These are phyloP conservation scores for Eutolmus rufibarbis DNA, from an alignment of 2,888 invertebrate species.

Conservation along the genomic window DNA sequence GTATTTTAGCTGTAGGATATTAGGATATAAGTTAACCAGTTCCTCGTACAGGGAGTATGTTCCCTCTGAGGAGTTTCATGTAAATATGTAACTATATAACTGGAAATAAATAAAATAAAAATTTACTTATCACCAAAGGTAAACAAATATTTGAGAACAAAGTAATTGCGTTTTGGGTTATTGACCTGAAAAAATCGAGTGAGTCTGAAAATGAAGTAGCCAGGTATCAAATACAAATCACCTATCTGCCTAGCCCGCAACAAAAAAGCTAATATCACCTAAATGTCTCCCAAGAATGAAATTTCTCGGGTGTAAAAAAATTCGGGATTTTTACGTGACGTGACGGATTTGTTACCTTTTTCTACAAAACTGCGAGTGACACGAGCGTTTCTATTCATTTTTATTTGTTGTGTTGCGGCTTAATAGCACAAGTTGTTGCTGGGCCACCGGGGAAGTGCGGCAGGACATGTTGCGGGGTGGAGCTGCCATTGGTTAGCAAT, in stretches of 20 bases:
- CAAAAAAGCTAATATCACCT: background rate
- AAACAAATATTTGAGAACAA: too few relatives aligned
- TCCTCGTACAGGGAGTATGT: too few relatives aligned
- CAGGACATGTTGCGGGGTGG: background rate
- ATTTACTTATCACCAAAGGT: too few relatives aligned
- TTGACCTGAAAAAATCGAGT: background rate
- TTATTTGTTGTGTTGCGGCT: background rate
- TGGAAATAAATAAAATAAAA: too few relatives aligned
- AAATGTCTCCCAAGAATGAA: background rate
- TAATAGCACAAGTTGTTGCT: background rate
- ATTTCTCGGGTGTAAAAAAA: background rate
- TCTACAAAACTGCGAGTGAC: background rate
- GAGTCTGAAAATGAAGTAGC: background rate
- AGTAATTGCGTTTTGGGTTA: background rate
- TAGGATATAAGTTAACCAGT: too few relatives aligned
- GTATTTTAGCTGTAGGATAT: too few relatives aligned
- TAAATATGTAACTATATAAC: too few relatives aligned
- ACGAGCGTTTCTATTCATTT: background rate
- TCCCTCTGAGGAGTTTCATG: too few relatives aligned
- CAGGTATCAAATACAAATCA: background rate
- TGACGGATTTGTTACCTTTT: background rate
- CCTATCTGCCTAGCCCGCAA: too few relatives aligned
- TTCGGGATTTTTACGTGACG: background rate
- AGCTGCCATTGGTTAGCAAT: conserved; percentile 40
- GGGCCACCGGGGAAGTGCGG: background rate